A percentile compares a stretch with the other conserved stretches of the same genome.
phyloP scores from a whole-genome alignment of 2,113 vertebrate genomes.

The Zapornia atra region DNA sequence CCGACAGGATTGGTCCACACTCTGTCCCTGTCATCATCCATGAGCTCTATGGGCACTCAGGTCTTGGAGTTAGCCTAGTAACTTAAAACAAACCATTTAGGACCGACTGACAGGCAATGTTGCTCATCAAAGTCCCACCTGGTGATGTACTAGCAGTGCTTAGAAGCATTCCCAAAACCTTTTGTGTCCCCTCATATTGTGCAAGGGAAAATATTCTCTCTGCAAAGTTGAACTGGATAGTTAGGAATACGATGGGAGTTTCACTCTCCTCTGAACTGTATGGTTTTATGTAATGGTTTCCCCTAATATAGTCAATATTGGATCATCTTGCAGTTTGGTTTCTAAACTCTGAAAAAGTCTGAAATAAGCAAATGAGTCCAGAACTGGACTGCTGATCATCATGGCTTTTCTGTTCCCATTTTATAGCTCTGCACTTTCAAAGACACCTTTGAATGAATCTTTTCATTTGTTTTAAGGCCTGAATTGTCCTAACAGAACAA shows the following conservation, averaged over 20 bases:
- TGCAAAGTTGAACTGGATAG: neutral
- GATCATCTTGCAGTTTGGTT: neutral
- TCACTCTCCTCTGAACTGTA: neutral
- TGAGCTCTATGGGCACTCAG: neutral
- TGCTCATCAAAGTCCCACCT: neutral
- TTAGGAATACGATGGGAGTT: neutral
- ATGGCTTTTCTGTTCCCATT: neutral
- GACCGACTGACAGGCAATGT: rapidly evolving
- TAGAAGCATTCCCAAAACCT: neutral
- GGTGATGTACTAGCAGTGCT: neutral
- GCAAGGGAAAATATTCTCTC: neutral
- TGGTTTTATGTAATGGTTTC: neutral
- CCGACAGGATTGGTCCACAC: rapidly evolving
- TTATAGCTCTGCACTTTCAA: neutral
- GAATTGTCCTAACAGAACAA: neutral
- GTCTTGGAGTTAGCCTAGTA: neutral
- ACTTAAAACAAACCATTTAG: neutral
- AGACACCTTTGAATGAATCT: neutral
- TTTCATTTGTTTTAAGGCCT: neutral
- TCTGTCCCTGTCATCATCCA: neutral
- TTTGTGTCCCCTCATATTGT: neutral
- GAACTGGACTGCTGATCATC: neutral
- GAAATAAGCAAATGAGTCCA: neutral
- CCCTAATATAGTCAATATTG: neutral
- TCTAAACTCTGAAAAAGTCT: neutral